phyloP scores from a whole-genome alignment of 1,140 invertebrate species.

The Akabosia matsudoensis region DNA sequence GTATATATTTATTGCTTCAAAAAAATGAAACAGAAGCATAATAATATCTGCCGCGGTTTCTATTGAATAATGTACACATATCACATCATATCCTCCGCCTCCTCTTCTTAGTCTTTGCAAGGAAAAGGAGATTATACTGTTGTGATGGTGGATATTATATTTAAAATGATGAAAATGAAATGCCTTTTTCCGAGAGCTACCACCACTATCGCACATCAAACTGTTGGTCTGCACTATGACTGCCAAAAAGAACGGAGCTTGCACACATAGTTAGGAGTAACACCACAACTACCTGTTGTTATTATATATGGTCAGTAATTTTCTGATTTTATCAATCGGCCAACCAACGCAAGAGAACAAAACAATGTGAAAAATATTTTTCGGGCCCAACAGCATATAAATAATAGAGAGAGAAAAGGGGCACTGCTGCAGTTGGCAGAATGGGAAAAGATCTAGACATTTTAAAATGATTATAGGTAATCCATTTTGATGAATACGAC shows the following conservation, averaged over 20 bases:
- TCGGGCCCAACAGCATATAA: not conserved
- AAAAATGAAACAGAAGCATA: not conserved
- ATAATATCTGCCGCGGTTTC: not conserved
- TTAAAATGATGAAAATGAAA: not conserved
- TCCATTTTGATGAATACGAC: too few species aligned
- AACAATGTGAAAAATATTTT: not conserved
- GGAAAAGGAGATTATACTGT: not conserved
- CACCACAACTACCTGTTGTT: slow-evolving; percentile 2
- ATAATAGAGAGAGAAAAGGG: too few species aligned
- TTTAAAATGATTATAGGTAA: too few species aligned
- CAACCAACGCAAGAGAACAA: slow-evolving; percentile 7
- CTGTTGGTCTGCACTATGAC: too few species aligned
- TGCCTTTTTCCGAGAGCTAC: not conserved
- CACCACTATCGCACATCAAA: too few species aligned
- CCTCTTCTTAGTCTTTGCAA: not conserved
- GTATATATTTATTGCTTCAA: not conserved
- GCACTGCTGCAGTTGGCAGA: too few species aligned
- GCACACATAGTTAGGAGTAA: not conserved
- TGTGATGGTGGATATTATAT: too few species aligned
- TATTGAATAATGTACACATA: not conserved
- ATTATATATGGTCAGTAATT: slow-evolving; percentile 24
- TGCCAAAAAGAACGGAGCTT: too few species aligned
- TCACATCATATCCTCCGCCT: not conserved
- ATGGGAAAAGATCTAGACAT: too few species aligned
- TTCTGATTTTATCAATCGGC: slow-evolving; percentile 25